Evolutionary conservation across 2,797 vertebrate genomes (phyloP), one percentile per base, ranked within the genome.

Genomic region (Antrozous pallidus): DNA sequence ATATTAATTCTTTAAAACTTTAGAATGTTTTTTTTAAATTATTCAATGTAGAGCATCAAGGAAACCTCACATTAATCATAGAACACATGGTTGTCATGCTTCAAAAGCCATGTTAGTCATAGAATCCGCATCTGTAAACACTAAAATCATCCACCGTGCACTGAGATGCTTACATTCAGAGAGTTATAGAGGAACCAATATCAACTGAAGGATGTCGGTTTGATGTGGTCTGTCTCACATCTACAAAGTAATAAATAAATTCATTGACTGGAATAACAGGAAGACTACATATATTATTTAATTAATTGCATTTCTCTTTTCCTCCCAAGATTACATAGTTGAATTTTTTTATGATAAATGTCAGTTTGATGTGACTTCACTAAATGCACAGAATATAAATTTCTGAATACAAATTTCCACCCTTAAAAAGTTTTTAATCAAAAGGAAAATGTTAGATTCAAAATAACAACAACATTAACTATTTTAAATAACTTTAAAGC

Each of bases 401-500:
- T 85, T 93, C 47, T 86, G 22, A 88, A 31, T 70, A 51, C 13
- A 5, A 65, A 22, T 78, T 88, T 95, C 40, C 67, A 14, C 13
- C 6, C 36, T 94, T n/a, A 81, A 67, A 74, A 85, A 40, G 6
- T 28, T 94, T 92, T 67, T 28, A 67, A 74, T 85, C 24, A 84
- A 85, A 78, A 61, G 14, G 17, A 1, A 93, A 93, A 81, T 11
- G 84, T 17, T 67, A 75, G 6, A 24, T 90, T 81, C 20, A 82
- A 28, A 79, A n/a, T 79, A 63, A 69, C 69, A 36, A 40, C 28
- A 65, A n/a, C n/a, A n/a, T n/a, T n/a, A n/a, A n/a, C n/a, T n/a
- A n/a, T n/a, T n/a, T n/a, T 61, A 75, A 89, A 71, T 47, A 77
- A 78, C 31, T 40, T 9, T 51, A 93, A 93, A 93, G 75, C 47